Evolutionary conservation across 2,797 vertebrate genomes (phyloP).

Genomic region (Chromis chromis): DNA sequence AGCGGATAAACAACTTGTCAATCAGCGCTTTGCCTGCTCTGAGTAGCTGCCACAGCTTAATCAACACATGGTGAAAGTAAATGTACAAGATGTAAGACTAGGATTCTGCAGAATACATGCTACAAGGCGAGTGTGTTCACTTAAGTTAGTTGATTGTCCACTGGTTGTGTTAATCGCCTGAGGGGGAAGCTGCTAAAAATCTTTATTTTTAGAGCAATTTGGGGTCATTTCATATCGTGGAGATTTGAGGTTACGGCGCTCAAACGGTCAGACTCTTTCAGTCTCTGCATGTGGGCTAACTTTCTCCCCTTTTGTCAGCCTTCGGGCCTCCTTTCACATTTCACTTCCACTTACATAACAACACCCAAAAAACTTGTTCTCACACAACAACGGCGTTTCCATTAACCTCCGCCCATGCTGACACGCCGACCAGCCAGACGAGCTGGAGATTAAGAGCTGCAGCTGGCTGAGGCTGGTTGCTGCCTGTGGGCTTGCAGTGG

Average conservation of each 20-base stretch:
- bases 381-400: slow-evolving; percentile 32
- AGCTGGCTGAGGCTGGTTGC: slow-evolving; percentile 42
- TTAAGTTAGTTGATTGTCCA: slow-evolving; percentile 20
- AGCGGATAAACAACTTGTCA: slow-evolving; percentile 38
- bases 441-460: slow-evolving; percentile 68
- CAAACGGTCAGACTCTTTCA: slow-evolving; percentile 9
- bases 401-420: slow-evolving; percentile 56
- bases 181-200: background rate
- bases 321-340: slow-evolving; percentile 38
- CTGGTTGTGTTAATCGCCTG: background rate
- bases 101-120: background rate
- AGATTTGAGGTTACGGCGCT: background rate
- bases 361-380: slow-evolving; percentile 61
- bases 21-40: slow-evolving; percentile 14
- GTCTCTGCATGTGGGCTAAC: slow-evolving; percentile 1
- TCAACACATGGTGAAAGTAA: background rate
- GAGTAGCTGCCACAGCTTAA: slow-evolving; percentile 12
- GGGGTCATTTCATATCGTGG: slow-evolving; percentile 5
- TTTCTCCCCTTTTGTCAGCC: slow-evolving; percentile 34
- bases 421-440: slow-evolving; percentile 66
- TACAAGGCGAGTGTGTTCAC: slow-evolving; percentile 5
- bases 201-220: background rate
- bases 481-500: slow-evolving; percentile 56
- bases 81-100: background rate
- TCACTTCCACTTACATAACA: slow-evolving; percentile 50